phyloP scores from a whole-genome alignment of 2,113 vertebrate species.

The Phaethornis superciliosus region DNA sequence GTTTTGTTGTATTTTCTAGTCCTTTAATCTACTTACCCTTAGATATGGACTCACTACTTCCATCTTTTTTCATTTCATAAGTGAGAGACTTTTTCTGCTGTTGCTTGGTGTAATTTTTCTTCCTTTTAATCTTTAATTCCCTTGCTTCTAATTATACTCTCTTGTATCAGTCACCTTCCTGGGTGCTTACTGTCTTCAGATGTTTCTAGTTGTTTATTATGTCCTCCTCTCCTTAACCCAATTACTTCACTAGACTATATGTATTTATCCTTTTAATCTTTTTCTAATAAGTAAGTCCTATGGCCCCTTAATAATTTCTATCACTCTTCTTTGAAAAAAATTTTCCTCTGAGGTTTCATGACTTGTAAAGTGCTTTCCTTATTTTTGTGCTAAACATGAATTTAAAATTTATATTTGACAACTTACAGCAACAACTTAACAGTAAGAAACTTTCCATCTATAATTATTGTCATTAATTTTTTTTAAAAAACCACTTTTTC shows the following conservation, averaged over 20 bases:
- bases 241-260: conserved; percentile 44
- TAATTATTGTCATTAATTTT: background rate
- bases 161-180: background rate
- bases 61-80: background rate
- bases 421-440: too few relatives aligned
- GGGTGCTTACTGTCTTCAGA: conserved; percentile 13
- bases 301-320: conserved; percentile 30
- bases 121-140: background rate
- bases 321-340: background rate
- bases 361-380: background rate
- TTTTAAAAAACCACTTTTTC: background rate
- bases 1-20: background rate
- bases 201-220: background rate
- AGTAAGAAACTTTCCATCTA: background rate
- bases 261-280: conserved; percentile 61
- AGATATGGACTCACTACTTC: background rate
- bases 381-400: background rate
- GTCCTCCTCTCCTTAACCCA: background rate
- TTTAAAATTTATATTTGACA: conserved; percentile 1
- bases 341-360: background rate
- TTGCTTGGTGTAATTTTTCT: background rate
- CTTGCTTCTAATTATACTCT: conserved; percentile 1
- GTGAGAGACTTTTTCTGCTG: background rate
- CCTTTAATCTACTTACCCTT: background rate
- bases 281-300: conserved; percentile 7